Evolutionary conservation across 2,797 vertebrate genomes (phyloP).

Genomic region (Spheniscus humboldti): DNA sequence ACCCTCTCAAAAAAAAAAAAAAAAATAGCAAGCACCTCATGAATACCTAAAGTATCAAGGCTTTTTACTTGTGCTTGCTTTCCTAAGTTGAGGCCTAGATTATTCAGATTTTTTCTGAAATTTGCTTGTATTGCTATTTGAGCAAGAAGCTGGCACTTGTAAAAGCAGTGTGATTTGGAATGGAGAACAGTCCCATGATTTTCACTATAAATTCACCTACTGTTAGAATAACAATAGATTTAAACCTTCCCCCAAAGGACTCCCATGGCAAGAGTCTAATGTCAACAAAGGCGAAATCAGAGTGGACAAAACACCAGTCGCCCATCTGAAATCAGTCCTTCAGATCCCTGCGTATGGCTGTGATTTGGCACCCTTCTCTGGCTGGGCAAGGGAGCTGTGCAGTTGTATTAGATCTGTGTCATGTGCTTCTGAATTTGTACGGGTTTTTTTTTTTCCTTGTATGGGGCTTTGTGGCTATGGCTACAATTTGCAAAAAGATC

Average conservation of each 20-base stretch:
- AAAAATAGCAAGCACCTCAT: not conserved
- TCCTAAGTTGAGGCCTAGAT: not conserved
- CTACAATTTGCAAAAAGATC: conserved; percentile 12
- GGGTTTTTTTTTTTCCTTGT: not conserved
- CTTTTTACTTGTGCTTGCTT: not conserved
- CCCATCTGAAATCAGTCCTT: not conserved
- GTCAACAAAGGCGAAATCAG: not conserved
- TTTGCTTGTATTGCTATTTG: not conserved
- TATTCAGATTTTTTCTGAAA: not conserved
- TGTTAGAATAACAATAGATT: not conserved
- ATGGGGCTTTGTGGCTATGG: not conserved
- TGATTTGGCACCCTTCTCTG: not conserved
- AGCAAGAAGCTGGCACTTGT: not conserved
- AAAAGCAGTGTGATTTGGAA: not conserved
- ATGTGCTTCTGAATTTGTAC: not conserved
- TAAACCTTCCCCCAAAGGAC: not conserved
- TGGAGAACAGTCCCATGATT: not conserved
- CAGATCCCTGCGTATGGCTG: not conserved
- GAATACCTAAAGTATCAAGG: not conserved
- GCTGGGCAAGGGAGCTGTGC: not conserved
- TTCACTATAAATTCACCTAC: not conserved
- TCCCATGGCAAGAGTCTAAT: not conserved
- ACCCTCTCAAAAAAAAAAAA: not conserved
- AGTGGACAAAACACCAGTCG: not conserved
- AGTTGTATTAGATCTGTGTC: not conserved